phyloP scores from a whole-genome alignment of 2,797 vertebrate species.

The Intellagama lesueurii region DNA sequence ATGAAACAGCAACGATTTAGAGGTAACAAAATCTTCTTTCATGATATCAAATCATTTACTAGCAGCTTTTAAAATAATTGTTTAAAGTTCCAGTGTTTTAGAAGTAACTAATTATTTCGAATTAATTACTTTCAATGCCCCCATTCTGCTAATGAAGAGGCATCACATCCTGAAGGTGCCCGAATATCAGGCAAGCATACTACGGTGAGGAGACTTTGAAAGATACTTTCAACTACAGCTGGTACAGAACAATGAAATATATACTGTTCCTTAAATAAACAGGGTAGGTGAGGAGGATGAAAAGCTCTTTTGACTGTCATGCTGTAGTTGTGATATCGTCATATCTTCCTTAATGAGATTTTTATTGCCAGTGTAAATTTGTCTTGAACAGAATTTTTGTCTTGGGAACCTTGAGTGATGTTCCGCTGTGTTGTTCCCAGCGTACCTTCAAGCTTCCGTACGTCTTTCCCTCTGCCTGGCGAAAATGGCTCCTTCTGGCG shows the following conservation, averaged over 20 bases:
- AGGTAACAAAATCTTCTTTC: too few species aligned
- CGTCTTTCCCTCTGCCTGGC: conserved; percentile 69
- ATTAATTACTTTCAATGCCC: background rate
- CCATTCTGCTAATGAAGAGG: conserved; percentile 45
- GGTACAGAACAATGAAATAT: conserved; percentile 73
- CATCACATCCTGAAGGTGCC: conserved; percentile 54
- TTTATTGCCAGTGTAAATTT: conserved; percentile 80
- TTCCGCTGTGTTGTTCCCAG: conserved; percentile 74
- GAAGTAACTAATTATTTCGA: background rate
- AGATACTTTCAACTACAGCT: conserved; percentile 65
- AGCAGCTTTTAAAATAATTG: too few species aligned
- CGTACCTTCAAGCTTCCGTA: conserved; percentile 69
- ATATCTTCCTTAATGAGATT: conserved; percentile 80
- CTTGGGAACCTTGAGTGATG: conserved; percentile 80
- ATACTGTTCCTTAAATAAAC: conserved; percentile 76
- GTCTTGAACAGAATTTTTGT: conserved; percentile 80
- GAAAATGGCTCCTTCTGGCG: conserved; percentile 83
- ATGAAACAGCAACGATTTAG: background rate
- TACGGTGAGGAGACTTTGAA: conserved; percentile 60
- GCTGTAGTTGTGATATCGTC: conserved; percentile 71
- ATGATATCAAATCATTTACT: too few species aligned
- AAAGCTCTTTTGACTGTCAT: conserved; percentile 71
- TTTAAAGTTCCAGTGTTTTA: too few species aligned
- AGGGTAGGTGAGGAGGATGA: conserved; percentile 59
- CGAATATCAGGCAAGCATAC: conserved; percentile 48